Evolutionary conservation across 2,113 vertebrate genomes (phyloP).

Genomic region (Pelusios castaneus): DNA sequence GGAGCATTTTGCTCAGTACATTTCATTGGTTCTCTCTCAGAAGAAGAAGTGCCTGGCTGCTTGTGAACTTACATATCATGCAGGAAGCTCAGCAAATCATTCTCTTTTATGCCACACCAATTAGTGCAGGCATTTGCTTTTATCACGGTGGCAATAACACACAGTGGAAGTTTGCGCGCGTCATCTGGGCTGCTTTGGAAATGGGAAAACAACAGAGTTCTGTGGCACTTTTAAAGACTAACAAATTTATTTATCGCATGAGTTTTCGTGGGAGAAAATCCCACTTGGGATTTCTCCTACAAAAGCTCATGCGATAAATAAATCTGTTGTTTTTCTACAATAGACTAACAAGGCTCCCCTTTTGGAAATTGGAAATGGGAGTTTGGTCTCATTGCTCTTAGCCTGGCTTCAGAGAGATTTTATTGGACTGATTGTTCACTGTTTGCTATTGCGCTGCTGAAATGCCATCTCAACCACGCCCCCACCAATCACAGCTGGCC

Average conservation of each 20-base stretch:
- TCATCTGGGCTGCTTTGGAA: background rate
- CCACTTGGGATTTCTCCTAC: no score
- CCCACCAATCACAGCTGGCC: background rate
- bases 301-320: no score
- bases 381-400: background rate
- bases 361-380: no score
- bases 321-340: no score
- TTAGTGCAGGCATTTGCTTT: background rate
- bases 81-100: background rate
- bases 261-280: no score
- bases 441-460: background rate
- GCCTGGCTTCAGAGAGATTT: background rate
- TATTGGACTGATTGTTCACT: background rate
- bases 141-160: background rate
- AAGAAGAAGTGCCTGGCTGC: background rate
- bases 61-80: background rate
- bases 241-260: no score
- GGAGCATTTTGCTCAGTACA: background rate
- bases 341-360: no score
- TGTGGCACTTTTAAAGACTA: no score
- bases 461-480: background rate
- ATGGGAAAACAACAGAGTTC: no score
- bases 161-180: accelerated
- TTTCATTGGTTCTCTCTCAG: background rate
- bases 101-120: background rate